Evolutionary conservation across 2,797 vertebrate species (phyloP), one percentile per base, ranked within the genome.

Genomic region (Gallinago stenura): DNA sequence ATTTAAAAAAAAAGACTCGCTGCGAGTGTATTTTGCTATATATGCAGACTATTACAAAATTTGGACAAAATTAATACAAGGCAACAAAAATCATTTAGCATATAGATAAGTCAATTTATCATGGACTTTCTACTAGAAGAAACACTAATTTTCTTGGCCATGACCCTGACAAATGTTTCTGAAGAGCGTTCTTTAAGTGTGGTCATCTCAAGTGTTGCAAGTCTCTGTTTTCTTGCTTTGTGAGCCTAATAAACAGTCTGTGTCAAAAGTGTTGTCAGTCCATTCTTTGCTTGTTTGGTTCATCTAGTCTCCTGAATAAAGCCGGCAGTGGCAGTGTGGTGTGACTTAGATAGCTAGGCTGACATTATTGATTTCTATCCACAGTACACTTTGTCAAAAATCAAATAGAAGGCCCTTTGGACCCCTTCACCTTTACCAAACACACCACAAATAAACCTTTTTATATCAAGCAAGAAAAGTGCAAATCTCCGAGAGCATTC

Each of bases 31-130:
- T 90, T 96, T 94, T 92, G 26, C 96, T 96, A 94, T 95, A 96
- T 95, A 98, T 97, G 98, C 97, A 97, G 96, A 97, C 96, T 93
- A 89, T 89, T 97, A 95, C 87, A 97, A 98, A 98, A 98, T 97
- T 97, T 95, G 95, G 97, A 97, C 96, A 96, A 98, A 98, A 98
- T 98, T 94, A 98, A 98, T 98, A 97, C 96, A 97, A 96, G 94
- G 98, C 96, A 96, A 98, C 95, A 96, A 95, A 98, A 98, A 98
- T 98, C 98, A 97, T 98, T 99, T 99, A 99, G 98, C 99, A 99
- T 99, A 99, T 99, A 99, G 99, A 99, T 99, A 99, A 99, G 99
- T 98, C 99, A 98, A 99, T 99, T 99, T 98, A 99, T 99, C 99
- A 99, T 98, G 66, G 98, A 98, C 97, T 98, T 99, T 99, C 99